Evolutionary conservation across 2,797 vertebrate genomes (phyloP).

Genomic region (Rhinogobio ventralis): DNA sequence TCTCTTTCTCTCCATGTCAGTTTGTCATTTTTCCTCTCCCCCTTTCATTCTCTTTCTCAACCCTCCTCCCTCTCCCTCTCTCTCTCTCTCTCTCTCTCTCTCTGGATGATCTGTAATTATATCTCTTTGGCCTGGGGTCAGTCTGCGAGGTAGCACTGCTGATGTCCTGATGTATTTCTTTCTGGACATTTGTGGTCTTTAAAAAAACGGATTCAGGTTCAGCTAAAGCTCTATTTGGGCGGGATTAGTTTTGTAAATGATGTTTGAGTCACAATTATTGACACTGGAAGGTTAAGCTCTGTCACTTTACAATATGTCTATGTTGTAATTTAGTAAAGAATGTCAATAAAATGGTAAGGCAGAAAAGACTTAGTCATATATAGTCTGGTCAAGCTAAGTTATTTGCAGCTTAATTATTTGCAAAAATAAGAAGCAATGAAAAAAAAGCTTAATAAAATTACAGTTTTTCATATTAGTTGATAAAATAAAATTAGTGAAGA

Average conservation of each 20-base stretch:
- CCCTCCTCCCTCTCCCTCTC: too few species aligned
- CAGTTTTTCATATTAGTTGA: not conserved
- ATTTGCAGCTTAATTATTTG: not conserved
- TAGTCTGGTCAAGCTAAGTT: not conserved
- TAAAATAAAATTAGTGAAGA: not conserved
- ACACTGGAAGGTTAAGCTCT: not conserved
- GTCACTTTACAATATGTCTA: not conserved
- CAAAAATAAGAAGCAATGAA: not conserved
- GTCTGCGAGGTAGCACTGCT: conserved; percentile 18
- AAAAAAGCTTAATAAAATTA: not conserved
- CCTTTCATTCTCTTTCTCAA: not conserved
- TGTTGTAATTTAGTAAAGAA: not conserved
- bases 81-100: not conserved
- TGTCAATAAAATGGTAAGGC: not conserved
- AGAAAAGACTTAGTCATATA: not conserved
- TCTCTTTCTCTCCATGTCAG: conserved; percentile 19
- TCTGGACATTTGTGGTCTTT: conserved; percentile 6
- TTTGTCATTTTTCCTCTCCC: conserved; percentile 10
- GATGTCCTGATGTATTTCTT: conserved; percentile 33
- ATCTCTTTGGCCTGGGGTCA: conserved; percentile 24
- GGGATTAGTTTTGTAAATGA: not conserved
- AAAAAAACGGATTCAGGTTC: conserved; percentile 6
- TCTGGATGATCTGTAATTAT: conserved; percentile 38
- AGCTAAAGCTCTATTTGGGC: not conserved
- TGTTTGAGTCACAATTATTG: not conserved